These are phyloP conservation scores for Melopsittacus undulatus DNA, from an alignment of 2,797 vertebrate genomes.

Conservation along the genomic window DNA sequence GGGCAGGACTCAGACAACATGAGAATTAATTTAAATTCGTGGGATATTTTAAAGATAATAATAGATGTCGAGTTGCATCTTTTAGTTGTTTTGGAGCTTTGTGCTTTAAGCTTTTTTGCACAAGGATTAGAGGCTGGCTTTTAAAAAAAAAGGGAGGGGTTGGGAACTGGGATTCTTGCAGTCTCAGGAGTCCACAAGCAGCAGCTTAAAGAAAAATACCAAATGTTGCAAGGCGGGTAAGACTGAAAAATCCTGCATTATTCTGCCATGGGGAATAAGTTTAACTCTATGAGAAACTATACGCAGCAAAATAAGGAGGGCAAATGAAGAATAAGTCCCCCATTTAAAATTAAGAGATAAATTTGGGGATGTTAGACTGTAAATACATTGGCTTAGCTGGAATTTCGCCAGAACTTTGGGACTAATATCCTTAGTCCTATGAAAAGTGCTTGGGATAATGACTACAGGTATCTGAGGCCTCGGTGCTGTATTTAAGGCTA, in stretches of 20 bases:
- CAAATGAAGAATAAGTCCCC: conserved; percentile 28
- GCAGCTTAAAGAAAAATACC: conserved; percentile 54
- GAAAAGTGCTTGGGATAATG: conserved; percentile 63
- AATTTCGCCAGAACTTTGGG: conserved; percentile 59
- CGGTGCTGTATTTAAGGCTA: conserved; percentile 41
- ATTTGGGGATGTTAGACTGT: conserved; percentile 39
- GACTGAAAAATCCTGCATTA: conserved; percentile 3
- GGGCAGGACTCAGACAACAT: background rate
- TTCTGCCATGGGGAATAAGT: conserved; percentile 21
- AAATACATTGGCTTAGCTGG: conserved; percentile 59
- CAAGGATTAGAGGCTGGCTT: conserved; percentile 29
- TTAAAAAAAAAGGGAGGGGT: conserved; percentile 5
- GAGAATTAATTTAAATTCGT: background rate
- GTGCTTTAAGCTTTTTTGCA: conserved; percentile 51
- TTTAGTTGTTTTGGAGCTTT: conserved; percentile 54
- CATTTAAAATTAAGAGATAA: conserved; percentile 33
- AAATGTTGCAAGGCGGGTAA: conserved; percentile 9
- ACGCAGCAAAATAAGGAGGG: background rate
- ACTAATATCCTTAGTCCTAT: conserved; percentile 60
- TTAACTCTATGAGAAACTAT: conserved; percentile 12
- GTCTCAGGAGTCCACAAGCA: conserved; percentile 45
- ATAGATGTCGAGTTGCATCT: conserved; percentile 21
- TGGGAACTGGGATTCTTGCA: conserved; percentile 12
- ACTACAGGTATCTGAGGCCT: conserved; percentile 38
- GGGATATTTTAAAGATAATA: conserved; percentile 45